Evolutionary conservation across 2,888 invertebrate genomes (phyloP).

Genomic region (Agrotis puta): DNA sequence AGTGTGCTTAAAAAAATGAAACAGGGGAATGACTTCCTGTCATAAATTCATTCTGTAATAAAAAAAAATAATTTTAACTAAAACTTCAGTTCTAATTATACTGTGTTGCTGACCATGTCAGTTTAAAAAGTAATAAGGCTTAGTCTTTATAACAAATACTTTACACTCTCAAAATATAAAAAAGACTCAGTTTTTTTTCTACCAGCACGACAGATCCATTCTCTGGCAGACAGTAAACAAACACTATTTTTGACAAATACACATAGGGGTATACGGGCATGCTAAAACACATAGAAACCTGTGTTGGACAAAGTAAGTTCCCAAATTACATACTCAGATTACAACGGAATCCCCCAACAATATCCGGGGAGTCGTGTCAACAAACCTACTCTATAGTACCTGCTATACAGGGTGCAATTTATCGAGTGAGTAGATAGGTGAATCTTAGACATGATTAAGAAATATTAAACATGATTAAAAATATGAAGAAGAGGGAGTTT

Average conservation of each 20-base stretch:
- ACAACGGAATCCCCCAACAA: constrained; percentile 50
- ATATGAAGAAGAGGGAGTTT: no score
- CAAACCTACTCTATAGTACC: constrained; percentile 26
- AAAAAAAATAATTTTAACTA: no score
- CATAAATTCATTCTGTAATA: no score
- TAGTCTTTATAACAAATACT: no score
- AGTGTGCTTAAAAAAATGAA: no score
- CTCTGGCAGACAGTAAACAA: not conserved
- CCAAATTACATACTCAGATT: constrained; percentile 47
- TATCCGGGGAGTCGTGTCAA: constrained; percentile 51
- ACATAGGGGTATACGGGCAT: not conserved
- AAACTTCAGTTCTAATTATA: no score
- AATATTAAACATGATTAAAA: no score
- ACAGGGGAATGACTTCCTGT: no score
- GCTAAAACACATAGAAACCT: constrained; percentile 8
- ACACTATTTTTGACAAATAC: constrained; percentile 16
- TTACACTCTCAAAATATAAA: not conserved
- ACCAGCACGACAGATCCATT: not conserved
- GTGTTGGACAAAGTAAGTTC: constrained; percentile 22
- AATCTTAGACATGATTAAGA: no score
- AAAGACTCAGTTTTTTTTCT: not conserved
- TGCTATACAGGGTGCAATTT: constrained; percentile 4
- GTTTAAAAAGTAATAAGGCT: no score
- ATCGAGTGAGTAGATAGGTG: not conserved
- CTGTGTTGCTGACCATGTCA: no score